A percentile compares a stretch with the other conserved stretches of the same genome.
These are phyloP conservation scores for Heliconius sara DNA, from an alignment of 2,888 invertebrate species.

Conservation along the genomic window DNA sequence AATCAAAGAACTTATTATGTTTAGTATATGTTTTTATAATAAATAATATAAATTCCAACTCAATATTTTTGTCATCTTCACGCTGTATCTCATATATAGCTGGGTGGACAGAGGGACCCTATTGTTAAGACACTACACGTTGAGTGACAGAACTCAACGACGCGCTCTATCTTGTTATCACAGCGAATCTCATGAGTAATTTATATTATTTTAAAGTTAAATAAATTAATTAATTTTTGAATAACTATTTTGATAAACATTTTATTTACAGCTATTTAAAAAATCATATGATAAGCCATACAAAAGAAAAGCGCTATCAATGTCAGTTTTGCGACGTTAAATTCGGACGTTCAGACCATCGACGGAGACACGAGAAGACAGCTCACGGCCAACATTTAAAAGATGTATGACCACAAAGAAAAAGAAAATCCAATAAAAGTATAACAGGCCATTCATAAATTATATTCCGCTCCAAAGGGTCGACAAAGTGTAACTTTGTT, in stretches of 20 bases:
- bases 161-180: background rate
- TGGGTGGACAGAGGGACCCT: background rate
- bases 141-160: background rate
- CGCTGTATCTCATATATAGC: background rate
- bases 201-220: too few species aligned
- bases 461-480: background rate
- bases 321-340: constrained; percentile 73
- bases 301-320: constrained; percentile 68
- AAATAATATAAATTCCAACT: too few species aligned
- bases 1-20: too few species aligned
- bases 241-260: background rate
- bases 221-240: too few species aligned
- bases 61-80: too few species aligned
- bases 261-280: constrained; percentile 36
- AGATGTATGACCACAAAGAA: constrained; percentile 25
- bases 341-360: constrained; percentile 76
- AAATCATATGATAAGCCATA: constrained; percentile 70
- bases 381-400: constrained; percentile 64
- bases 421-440: background rate
- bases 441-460: background rate
- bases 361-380: constrained; percentile 71
- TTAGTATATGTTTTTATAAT: too few species aligned
- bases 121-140: background rate
- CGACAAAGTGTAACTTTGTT: too few species aligned
- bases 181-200: background rate